Evolutionary conservation across 2,888 invertebrate species (phyloP).

Genomic region (Drosophila planitibia): DNA sequence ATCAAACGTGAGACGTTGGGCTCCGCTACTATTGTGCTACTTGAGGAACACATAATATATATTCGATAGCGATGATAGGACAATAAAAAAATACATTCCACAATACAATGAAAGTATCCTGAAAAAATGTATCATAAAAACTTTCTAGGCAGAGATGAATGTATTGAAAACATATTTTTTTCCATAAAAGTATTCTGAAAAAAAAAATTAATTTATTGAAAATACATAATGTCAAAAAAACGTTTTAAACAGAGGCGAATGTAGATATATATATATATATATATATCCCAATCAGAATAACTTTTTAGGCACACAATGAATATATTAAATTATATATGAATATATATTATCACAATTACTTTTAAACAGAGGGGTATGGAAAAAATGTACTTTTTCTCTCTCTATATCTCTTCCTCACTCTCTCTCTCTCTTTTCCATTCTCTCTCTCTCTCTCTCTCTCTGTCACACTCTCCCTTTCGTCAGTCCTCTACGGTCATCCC

Average conservation of each 20-base stretch:
- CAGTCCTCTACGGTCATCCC: neutral
- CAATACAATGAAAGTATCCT: neutral
- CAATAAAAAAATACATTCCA: neutral
- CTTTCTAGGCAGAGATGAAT: neutral
- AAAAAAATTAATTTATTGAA: no score
- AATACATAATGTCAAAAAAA: neutral
- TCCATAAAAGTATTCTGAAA: no score
- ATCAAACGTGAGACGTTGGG: slow-evolving; percentile 49
- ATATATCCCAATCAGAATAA: neutral
- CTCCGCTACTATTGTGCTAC: slow-evolving; percentile 31
- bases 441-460: neutral
- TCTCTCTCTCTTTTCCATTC: no score
- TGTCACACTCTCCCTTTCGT: neutral
- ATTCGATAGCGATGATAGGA: slow-evolving; percentile 36
- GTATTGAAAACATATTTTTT: neutral
- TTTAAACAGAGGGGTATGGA: neutral
- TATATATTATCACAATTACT: neutral
- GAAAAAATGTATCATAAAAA: neutral
- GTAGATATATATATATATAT: neutral
- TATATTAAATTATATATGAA: neutral
- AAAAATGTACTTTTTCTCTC: neutral
- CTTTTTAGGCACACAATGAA: neutral
- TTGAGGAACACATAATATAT: slow-evolving; percentile 14
- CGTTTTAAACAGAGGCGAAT: neutral
- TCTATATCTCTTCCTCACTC: neutral